Percentiles rank a stretch among this genome's conserved stretches.
Conservation (phyloP, 2,113 vertebrate species). For the Myotis davidii region DNA sequence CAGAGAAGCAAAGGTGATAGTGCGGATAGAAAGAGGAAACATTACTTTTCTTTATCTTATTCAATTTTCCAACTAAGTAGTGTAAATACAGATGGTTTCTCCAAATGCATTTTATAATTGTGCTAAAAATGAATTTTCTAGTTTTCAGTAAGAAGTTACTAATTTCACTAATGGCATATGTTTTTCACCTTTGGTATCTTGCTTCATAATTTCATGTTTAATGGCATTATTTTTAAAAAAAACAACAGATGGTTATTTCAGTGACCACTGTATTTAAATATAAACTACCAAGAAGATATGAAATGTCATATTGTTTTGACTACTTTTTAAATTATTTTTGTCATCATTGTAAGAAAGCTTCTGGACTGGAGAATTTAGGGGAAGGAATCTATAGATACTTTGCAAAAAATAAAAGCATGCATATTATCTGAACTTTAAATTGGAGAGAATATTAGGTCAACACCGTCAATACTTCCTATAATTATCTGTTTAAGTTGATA, state of each 20-base stretch:
- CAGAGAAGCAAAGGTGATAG: constrained; percentile 39
- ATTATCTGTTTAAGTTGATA: constrained; percentile 6
- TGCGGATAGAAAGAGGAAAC: not conserved
- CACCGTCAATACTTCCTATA: not conserved
- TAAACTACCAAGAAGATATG: not conserved
- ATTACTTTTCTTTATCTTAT: rapidly evolving
- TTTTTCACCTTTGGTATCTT: not conserved
- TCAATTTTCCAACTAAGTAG: not conserved
- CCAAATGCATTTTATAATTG: not conserved
- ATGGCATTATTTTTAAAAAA: not conserved
- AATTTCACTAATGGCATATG: not conserved
- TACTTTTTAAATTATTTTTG: not conserved
- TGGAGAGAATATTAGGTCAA: not conserved
- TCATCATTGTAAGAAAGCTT: not conserved
- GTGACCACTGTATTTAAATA: not conserved
- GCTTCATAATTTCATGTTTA: not conserved
- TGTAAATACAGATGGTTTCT: not conserved
- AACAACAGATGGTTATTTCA: not conserved
- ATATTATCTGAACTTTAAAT: not conserved
- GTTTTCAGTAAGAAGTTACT: not conserved
- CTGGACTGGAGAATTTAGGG: not conserved
- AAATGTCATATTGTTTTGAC: not conserved
- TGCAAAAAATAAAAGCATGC: constrained; percentile 25
- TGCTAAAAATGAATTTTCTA: not conserved
- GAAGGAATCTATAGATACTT: not conserved